Evolutionary conservation across 2,888 invertebrate genomes (phyloP).

Genomic region (Zygothrica quintamaculata): DNA sequence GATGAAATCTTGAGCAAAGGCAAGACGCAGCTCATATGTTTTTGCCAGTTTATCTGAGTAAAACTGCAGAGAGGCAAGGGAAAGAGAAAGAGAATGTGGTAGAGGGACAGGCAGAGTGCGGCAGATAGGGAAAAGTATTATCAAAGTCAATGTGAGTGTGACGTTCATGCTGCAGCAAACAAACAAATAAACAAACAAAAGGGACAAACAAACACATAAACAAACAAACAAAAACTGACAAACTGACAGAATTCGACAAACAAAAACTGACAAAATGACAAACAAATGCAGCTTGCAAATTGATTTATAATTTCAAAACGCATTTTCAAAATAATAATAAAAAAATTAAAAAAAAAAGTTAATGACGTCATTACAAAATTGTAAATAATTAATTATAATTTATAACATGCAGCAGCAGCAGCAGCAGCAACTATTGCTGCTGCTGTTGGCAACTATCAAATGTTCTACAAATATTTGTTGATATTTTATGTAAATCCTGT

Average conservation of each 20-base stretch:
- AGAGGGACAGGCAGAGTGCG: background rate
- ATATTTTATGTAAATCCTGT: slow-evolving; percentile 62
- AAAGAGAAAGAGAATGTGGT: background rate
- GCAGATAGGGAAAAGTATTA: slow-evolving; percentile 43
- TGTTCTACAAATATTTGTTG: slow-evolving; percentile 73
- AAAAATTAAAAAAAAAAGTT: too few relatives aligned
- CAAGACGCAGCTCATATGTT: too few relatives aligned
- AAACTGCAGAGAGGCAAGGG: slow-evolving; percentile 17
- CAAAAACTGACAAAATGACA: slow-evolving; percentile 11
- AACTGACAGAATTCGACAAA: slow-evolving; percentile 8
- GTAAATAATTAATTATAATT: too few relatives aligned
- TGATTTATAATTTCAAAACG: slow-evolving; percentile 63
- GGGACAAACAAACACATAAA: slow-evolving; percentile 16
- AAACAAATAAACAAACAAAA: slow-evolving; percentile 17
- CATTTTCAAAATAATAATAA: too few relatives aligned
- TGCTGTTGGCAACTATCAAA: slow-evolving; percentile 71
- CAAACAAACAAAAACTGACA: slow-evolving; percentile 19
- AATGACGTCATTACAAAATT: too few relatives aligned
- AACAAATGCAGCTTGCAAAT: slow-evolving; percentile 26
- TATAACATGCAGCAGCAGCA: slow-evolving; percentile 28
- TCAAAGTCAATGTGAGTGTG: slow-evolving; percentile 39
- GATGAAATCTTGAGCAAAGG: too few relatives aligned
- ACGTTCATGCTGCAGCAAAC: slow-evolving; percentile 56
- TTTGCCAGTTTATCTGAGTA: background rate
- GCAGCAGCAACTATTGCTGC: slow-evolving; percentile 14